A percentile compares a stretch with the other conserved stretches of the same genome.
Conservation (phyloP, 2,888 invertebrate genomes). For the Metalampra italica region DNA sequence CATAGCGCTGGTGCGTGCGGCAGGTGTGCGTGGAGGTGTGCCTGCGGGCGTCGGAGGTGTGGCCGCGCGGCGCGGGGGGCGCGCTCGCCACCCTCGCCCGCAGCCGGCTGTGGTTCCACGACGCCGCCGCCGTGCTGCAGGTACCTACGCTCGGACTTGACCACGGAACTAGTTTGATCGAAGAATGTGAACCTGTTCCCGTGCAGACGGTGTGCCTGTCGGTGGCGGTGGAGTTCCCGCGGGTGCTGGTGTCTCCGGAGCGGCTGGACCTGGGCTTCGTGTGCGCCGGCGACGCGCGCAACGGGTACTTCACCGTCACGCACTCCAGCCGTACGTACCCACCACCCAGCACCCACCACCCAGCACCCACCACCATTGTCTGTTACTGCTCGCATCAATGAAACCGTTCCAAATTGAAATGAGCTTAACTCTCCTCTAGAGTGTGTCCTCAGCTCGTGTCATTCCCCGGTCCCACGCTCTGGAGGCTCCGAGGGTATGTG, state of each 20-base stretch:
- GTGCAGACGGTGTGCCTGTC: conserved; percentile 42
- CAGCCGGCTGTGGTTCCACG: conserved; percentile 15
- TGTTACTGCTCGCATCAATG: no score
- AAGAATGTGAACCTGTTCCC: no score
- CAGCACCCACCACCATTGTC: no score
- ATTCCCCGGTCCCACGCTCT: no score
- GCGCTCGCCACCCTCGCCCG: conserved; percentile 6
- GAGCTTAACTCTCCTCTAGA: no score
- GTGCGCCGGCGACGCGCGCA: conserved; percentile 44
- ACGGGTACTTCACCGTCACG: conserved; percentile 46
- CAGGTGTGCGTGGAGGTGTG: conserved; percentile 40
- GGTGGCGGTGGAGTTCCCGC: conserved; percentile 47
- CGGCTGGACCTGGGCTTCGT: conserved; percentile 48
- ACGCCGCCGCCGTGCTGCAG: background rate
- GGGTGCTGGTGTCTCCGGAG: conserved; percentile 31
- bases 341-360: background rate
- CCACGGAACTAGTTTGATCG: background rate
- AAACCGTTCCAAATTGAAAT: no score
- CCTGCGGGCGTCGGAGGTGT: conserved; percentile 24
- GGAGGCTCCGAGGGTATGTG: no score
- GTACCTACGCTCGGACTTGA: background rate
- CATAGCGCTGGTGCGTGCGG: background rate
- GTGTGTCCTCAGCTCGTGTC: no score
- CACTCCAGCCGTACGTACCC: conserved; percentile 53
- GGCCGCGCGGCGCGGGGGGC: conserved; percentile 19